These are phyloP conservation scores for Rhodeus uyekii DNA, from an alignment of 2,797 vertebrate species.

Conservation along the genomic window DNA sequence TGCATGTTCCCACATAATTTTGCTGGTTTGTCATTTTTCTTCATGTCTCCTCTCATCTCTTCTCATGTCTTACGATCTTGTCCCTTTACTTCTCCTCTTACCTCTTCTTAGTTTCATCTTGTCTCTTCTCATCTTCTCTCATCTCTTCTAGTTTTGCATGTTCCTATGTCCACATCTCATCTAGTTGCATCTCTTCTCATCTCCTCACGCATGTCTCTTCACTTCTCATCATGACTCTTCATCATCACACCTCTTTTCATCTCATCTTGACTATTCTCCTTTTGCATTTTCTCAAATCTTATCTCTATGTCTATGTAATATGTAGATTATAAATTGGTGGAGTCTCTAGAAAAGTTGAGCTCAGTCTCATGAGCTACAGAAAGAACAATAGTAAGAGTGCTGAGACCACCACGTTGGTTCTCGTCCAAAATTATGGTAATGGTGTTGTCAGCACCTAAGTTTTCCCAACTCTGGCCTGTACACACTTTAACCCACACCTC, in stretches of 20 bases:
- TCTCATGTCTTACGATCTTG: not conserved
- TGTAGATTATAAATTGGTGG: not conserved
- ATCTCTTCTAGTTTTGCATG: not conserved
- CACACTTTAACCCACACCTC: not conserved
- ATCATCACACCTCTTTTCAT: not conserved
- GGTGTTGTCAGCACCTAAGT: not conserved
- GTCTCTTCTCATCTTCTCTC: not conserved
- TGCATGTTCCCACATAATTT: not conserved
- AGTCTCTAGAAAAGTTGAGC: not conserved
- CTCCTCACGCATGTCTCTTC: not conserved
- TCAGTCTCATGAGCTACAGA: not conserved
- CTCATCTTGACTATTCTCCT: not conserved
- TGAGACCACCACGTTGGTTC: conserved; percentile 16
- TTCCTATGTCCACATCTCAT: not conserved
- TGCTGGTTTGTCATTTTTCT: not conserved
- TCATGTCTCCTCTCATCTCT: not conserved
- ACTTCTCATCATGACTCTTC: not conserved
- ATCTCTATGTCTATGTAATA: too few species aligned
- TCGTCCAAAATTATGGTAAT: conserved; percentile 2
- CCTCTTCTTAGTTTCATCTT: not conserved
- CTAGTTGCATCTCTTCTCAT: not conserved
- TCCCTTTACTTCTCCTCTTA: not conserved
- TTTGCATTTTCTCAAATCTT: too few species aligned
- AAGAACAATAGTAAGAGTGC: not conserved
- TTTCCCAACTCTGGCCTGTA: conserved; percentile 1